These are phyloP conservation scores for Alentia gelatinosa DNA, from an alignment of 2,888 invertebrate genomes.

Conservation along the genomic window DNA sequence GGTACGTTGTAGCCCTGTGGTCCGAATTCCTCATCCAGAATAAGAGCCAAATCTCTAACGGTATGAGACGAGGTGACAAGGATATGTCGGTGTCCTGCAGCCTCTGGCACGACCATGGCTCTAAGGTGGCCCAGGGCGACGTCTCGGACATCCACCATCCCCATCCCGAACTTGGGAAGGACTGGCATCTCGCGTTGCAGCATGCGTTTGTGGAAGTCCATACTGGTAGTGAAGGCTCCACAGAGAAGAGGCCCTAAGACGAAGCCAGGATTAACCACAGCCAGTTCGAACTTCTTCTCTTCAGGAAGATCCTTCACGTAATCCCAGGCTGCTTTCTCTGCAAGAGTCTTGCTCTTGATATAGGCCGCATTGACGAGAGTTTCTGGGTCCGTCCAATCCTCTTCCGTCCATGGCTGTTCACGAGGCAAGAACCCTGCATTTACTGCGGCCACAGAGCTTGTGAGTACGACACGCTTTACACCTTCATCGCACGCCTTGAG, in stretches of 20 bases:
- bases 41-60: slow-evolving; percentile 82
- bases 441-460: slow-evolving; percentile 82
- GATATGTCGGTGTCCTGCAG: slow-evolving; percentile 78
- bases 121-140: slow-evolving; percentile 75
- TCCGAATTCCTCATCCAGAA: slow-evolving; percentile 77
- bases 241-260: slow-evolving; percentile 82
- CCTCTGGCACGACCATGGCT: slow-evolving; percentile 60
- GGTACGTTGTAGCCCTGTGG: slow-evolving; percentile 80
- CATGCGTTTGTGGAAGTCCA: slow-evolving; percentile 74
- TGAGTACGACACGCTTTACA: slow-evolving; percentile 82
- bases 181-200: slow-evolving; percentile 79
- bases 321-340: slow-evolving; percentile 83
- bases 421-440: slow-evolving; percentile 45
- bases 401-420: slow-evolving; percentile 52
- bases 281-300: slow-evolving; percentile 79
- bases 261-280: slow-evolving; percentile 82
- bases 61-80: slow-evolving; percentile 80
- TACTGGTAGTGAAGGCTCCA: slow-evolving; percentile 66
- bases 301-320: slow-evolving; percentile 81
- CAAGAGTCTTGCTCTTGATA: slow-evolving; percentile 82
- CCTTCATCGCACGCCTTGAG: slow-evolving; percentile 81
- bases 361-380: slow-evolving; percentile 69
- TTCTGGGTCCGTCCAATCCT: slow-evolving; percentile 56
- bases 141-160: slow-evolving; percentile 82
- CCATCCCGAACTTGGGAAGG: slow-evolving; percentile 81